Evolutionary conservation across 2,888 invertebrate species (phyloP).

Genomic region (Brachyptera risi): DNA sequence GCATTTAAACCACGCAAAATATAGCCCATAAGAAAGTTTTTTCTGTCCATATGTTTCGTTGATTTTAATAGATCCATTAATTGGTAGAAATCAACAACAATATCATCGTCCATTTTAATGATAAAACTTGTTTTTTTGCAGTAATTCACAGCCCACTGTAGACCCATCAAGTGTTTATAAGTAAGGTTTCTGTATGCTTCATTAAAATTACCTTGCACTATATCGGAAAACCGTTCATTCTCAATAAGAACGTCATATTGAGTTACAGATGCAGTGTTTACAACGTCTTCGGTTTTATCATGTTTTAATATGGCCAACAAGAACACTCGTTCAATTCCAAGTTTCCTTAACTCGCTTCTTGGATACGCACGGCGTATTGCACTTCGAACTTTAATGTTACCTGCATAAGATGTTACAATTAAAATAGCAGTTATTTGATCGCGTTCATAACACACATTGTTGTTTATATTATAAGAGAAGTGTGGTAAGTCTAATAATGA

Average conservation of each 20-base stretch:
- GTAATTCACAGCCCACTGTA: conserved; percentile 64
- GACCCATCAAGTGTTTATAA: conserved; percentile 76
- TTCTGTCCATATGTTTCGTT: conserved; percentile 40
- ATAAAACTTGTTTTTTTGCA: conserved; percentile 60
- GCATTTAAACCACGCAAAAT: conserved; percentile 60
- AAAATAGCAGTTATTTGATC: conserved; percentile 34
- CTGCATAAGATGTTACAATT: conserved; percentile 75
- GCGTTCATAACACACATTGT: conserved; percentile 34
- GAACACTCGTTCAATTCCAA: conserved; percentile 63
- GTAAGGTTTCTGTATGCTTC: conserved; percentile 80
- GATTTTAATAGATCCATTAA: conserved; percentile 48
- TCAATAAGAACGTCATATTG: conserved; percentile 61
- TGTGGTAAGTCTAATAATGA: conserved; percentile 33
- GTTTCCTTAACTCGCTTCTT: conserved; percentile 50
- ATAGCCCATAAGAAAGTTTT: conserved; percentile 58
- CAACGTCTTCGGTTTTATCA: conserved; percentile 36
- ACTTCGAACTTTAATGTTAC: conserved; percentile 64
- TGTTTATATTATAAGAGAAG: conserved; percentile 38
- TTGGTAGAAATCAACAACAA: conserved; percentile 63
- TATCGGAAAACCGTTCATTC: conserved; percentile 58
- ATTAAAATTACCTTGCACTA: conserved; percentile 70
- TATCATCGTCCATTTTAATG: conserved; percentile 80
- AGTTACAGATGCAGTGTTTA: no score
- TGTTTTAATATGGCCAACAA: conserved; percentile 52
- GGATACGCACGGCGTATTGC: conserved; percentile 66